phyloP scores from a whole-genome alignment of 1,140 invertebrate genomes.

The Paraescarpia echinospica region DNA sequence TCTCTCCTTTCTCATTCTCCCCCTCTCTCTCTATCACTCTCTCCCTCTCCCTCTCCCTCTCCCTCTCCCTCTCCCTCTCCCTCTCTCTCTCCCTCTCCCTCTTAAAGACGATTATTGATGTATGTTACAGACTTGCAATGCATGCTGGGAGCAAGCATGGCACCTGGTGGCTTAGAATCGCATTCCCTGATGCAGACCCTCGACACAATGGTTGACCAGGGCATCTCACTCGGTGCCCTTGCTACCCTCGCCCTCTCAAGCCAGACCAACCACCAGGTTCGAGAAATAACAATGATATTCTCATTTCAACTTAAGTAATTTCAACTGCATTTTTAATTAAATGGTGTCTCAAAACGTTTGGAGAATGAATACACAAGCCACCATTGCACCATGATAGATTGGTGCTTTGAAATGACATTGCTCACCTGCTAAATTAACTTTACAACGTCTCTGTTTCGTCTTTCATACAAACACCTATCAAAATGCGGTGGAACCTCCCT shows the following conservation, averaged over 20 bases:
- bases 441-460: too few species aligned
- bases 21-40: too few species aligned
- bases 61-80: too few species aligned
- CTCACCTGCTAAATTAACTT: too few species aligned
- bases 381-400: neutral
- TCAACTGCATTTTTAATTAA: neutral
- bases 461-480: too few species aligned
- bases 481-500: too few species aligned
- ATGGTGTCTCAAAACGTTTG: neutral
- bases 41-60: too few species aligned
- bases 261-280: neutral
- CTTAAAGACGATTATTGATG: neutral
- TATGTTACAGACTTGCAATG: neutral
- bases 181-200: neutral
- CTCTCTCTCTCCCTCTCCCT: too few species aligned
- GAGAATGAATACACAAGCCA: neutral
- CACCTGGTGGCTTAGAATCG: neutral
- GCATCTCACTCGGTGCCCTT: neutral
- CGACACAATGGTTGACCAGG: neutral
- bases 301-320: neutral
- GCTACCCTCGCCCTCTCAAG: neutral
- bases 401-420: neutral
- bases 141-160: neutral
- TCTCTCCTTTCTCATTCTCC: too few species aligned
- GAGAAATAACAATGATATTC: neutral